Evolutionary conservation across 2,888 invertebrate species (phyloP), one percentile per base, ranked within the genome.

Genomic region (Agrotis ipsilon): DNA sequence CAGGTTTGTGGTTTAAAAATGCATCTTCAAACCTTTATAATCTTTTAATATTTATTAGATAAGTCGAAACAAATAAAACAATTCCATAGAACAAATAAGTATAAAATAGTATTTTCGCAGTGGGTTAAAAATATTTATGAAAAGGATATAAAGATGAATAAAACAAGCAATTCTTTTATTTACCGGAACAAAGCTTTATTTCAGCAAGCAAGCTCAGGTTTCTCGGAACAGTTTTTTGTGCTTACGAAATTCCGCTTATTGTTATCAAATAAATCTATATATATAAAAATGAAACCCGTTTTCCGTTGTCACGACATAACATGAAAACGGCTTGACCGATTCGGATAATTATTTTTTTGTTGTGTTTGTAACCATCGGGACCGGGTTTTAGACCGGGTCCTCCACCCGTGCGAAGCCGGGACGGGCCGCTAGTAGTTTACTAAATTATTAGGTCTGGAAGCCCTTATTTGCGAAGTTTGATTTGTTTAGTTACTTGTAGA

Each of bases 241-340:
- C 68, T 58, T 39, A 2, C n/a, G 54, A 72, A 60, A 49, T 72
- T 24, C 14, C 3, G 43, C 18, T 43, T 67, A 60, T 67, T 67
- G 48, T 43, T 72, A 49, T 72, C 43, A 60, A 65, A 72, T 65
- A 65, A 48, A n/a, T n/a, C n/a, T n/a, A n/a, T n/a, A n/a, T n/a
- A n/a, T n/a, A n/a, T n/a, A n/a, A n/a, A n/a, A n/a, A n/a, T n/a
- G n/a, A n/a, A n/a, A n/a, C n/a, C n/a, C n/a, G n/a, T n/a, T n/a
- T n/a, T n/a, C n/a, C n/a, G n/a, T n/a, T n/a, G n/a, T n/a, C n/a
- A n/a, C n/a, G n/a, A n/a, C n/a, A n/a, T n/a, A n/a, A n/a, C n/a
- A n/a, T n/a, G n/a, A n/a, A n/a, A n/a, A n/a, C n/a, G n/a, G n/a
- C n/a, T n/a, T n/a, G n/a, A n/a, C n/a, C n/a, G n/a, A n/a, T n/a